Conservation (phyloP, 2,888 invertebrate genomes). For the Ophion slaviceki region DNA sequence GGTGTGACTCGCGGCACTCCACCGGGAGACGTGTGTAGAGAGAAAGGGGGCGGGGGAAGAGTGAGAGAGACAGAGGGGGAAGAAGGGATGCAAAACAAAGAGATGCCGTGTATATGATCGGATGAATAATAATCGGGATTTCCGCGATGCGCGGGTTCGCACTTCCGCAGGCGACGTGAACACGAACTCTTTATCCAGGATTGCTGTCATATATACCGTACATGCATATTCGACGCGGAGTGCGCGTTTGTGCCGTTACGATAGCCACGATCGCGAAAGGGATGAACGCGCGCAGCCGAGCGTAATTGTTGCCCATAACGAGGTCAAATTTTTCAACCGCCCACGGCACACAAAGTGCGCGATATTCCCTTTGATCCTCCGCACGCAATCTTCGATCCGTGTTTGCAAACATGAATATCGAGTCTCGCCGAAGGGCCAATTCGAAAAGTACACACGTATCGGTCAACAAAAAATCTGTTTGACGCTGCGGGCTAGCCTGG, state of each 20-base stretch:
- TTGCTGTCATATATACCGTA: constrained; percentile 48
- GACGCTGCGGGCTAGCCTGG: background rate
- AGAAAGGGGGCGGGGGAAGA: background rate
- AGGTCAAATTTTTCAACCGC: constrained; percentile 1
- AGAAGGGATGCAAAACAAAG: background rate
- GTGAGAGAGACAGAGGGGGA: background rate
- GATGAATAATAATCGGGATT: constrained; percentile 75
- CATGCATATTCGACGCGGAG: constrained; percentile 33
- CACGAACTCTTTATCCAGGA: constrained; percentile 44
- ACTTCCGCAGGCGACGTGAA: constrained; percentile 70
- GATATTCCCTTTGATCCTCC: too few relatives aligned
- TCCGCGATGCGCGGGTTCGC: constrained; percentile 56
- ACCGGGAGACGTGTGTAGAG: background rate
- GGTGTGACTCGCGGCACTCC: constrained; percentile 23
- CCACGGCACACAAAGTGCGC: background rate
- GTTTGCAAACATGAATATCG: background rate
- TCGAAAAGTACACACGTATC: too few relatives aligned
- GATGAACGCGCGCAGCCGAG: background rate
- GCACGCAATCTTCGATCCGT: background rate
- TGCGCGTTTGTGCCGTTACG: constrained; percentile 24
- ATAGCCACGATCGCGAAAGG: constrained; percentile 5
- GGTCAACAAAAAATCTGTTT: background rate
- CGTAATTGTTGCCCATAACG: constrained; percentile 7
- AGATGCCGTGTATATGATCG: constrained; percentile 47
- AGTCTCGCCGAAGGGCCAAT: too few relatives aligned